A percentile compares a stretch with the other conserved stretches of the same genome.
These are phyloP conservation scores for Exaiptasia diaphana DNA, from an alignment of 64 coral and sea anemone genomes.

Conservation along the genomic window DNA sequence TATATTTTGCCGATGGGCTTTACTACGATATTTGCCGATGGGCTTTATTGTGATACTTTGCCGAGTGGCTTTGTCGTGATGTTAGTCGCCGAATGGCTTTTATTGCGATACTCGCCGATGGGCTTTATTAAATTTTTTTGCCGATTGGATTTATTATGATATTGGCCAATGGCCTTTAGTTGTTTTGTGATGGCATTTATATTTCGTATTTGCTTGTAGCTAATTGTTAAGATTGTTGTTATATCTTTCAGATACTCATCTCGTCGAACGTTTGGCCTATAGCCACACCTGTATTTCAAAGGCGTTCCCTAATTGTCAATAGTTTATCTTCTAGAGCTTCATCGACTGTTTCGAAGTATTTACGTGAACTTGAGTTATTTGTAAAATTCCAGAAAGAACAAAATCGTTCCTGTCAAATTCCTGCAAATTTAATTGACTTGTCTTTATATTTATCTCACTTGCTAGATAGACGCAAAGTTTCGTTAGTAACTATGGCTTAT, in stretches of 20 bases:
- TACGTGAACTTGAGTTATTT: background rate
- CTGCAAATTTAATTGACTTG: background rate
- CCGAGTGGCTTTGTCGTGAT: background rate
- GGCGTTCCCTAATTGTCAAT: background rate
- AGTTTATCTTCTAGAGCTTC: background rate
- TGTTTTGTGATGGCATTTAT: too few species aligned
- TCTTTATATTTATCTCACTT: conserved; percentile 15
- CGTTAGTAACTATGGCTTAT: background rate
- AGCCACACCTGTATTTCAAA: background rate
- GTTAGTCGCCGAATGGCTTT: too few species aligned
- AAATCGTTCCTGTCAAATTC: background rate
- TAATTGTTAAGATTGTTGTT: background rate
- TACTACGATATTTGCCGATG: background rate
- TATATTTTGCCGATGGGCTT: background rate
- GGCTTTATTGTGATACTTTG: background rate
- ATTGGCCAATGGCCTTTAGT: too few species aligned
- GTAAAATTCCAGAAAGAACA: background rate
- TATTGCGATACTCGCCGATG: too few species aligned
- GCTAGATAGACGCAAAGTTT: background rate
- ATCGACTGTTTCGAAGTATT: background rate
- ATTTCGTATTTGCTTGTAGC: background rate
- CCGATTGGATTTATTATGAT: background rate
- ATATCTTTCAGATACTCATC: background rate
- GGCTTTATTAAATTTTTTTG: background rate
- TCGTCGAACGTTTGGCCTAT: background rate